These are phyloP conservation scores for Margaritifera margaritifera DNA, from an alignment of 2,888 invertebrate genomes.

Conservation along the genomic window DNA sequence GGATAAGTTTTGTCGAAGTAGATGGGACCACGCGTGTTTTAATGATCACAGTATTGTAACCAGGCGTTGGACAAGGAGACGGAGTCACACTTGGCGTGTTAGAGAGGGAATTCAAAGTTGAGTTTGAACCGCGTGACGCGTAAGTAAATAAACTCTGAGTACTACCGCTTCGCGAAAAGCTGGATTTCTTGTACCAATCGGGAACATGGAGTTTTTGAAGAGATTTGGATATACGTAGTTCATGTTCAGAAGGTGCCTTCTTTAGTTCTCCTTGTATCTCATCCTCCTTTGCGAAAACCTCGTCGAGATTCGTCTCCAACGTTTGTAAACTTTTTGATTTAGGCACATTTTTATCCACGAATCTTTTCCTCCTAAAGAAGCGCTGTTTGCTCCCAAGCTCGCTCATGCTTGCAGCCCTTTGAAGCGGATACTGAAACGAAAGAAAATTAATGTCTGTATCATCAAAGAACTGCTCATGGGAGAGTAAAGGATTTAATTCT, in stretches of 20 bases:
- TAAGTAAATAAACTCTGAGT: slow-evolving; percentile 55
- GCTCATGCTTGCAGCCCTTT: slow-evolving; percentile 64
- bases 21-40: slow-evolving; percentile 61
- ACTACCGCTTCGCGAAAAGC: slow-evolving; percentile 60
- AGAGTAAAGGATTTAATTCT: slow-evolving; percentile 41
- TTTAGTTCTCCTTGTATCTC: slow-evolving; percentile 43
- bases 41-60: slow-evolving; percentile 61
- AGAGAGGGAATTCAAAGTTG: slow-evolving; percentile 57
- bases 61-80: slow-evolving; percentile 56
- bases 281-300: slow-evolving; percentile 45
- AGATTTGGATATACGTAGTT: slow-evolving; percentile 92
- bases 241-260: slow-evolving; percentile 92
- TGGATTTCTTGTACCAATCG: slow-evolving; percentile 88
- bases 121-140: slow-evolving; percentile 54
- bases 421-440: slow-evolving; percentile 58
- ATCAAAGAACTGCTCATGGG: slow-evolving; percentile 37
- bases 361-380: slow-evolving; percentile 47
- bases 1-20: slow-evolving; percentile 40
- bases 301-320: slow-evolving; percentile 62
- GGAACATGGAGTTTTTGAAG: slow-evolving; percentile 94
- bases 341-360: slow-evolving; percentile 58
- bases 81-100: slow-evolving; percentile 55
- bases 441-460: slow-evolving; percentile 60
- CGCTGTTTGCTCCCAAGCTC: slow-evolving; percentile 46
- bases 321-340: slow-evolving; percentile 66